Evolutionary conservation across 2,888 invertebrate species (phyloP).

Genomic region (Ochropacha duplaris): DNA sequence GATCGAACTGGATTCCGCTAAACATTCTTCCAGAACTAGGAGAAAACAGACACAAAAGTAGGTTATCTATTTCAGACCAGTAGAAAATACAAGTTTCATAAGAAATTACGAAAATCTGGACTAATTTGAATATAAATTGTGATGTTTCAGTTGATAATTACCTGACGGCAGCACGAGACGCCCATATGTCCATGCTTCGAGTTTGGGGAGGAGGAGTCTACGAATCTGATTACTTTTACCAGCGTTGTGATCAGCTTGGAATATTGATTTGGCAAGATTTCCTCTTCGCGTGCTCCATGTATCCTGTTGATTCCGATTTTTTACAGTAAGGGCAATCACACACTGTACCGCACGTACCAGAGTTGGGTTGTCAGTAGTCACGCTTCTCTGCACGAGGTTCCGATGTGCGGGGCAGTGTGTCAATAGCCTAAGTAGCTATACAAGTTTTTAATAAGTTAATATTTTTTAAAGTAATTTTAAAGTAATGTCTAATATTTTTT

Average conservation of each 20-base stretch:
- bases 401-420: no score
- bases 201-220: slow-evolving; percentile 99
- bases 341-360: no score
- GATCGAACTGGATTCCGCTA: slow-evolving; percentile 96
- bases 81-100: not conserved
- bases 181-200: slow-evolving; percentile 96
- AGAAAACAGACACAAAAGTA: slow-evolving; percentile 73
- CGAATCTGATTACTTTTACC: slow-evolving; percentile 95
- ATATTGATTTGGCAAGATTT: slow-evolving; percentile 99
- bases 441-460: no score
- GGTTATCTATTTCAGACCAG: not conserved
- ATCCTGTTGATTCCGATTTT: slow-evolving; percentile 89
- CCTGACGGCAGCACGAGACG: slow-evolving; percentile 86
- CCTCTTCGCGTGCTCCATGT: slow-evolving; percentile 98
- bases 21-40: slow-evolving; percentile 91
- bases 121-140: not conserved
- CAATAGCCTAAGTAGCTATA: no score
- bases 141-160: slow-evolving; percentile 80
- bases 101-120: not conserved
- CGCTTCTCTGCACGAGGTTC: no score
- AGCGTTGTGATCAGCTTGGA: slow-evolving; percentile 92
- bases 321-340: slow-evolving; percentile 77
- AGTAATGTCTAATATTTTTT: not conserved
- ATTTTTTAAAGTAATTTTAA: not conserved
- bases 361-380: no score